Conservation (phyloP, 2,888 invertebrate species). For the Chymomyza procnemis region DNA sequence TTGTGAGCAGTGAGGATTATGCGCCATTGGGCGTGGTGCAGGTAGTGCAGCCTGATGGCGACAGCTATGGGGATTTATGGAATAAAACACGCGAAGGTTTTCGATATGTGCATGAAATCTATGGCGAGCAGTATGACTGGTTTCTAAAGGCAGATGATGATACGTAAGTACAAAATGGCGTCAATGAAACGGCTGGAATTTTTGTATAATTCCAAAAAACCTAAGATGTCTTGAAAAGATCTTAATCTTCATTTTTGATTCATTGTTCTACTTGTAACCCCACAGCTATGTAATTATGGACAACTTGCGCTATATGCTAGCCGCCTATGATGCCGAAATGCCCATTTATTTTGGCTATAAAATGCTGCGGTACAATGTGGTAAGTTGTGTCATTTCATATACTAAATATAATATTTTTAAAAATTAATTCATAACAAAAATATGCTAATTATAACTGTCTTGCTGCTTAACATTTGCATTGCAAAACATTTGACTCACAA, state of each 20-base stretch:
- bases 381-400: constrained; percentile 41
- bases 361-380: constrained; percentile 77
- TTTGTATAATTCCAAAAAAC: too few species aligned
- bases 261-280: too few species aligned
- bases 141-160: constrained; percentile 99
- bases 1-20: constrained; percentile 90
- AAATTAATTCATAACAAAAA: background rate
- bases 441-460: background rate
- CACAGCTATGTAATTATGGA: constrained; percentile 95
- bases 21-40: constrained; percentile 86
- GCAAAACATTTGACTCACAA: constrained; percentile 21
- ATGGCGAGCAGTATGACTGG: constrained; percentile 93
- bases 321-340: constrained; percentile 84
- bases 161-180: constrained; percentile 85
- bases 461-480: constrained; percentile 28
- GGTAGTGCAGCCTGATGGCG: constrained; percentile 88
- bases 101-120: constrained; percentile 89
- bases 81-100: constrained; percentile 97
- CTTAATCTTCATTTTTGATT: background rate
- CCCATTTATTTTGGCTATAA: constrained; percentile 94
- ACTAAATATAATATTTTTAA: background rate
- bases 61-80: constrained; percentile 89
- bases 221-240: too few species aligned
- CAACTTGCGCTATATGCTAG: constrained; percentile 92
- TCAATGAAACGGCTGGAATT: too few species aligned